These are phyloP conservation scores for Listronotus bonariensis DNA, from an alignment of 1,140 invertebrate genomes.

Conservation along the genomic window DNA sequence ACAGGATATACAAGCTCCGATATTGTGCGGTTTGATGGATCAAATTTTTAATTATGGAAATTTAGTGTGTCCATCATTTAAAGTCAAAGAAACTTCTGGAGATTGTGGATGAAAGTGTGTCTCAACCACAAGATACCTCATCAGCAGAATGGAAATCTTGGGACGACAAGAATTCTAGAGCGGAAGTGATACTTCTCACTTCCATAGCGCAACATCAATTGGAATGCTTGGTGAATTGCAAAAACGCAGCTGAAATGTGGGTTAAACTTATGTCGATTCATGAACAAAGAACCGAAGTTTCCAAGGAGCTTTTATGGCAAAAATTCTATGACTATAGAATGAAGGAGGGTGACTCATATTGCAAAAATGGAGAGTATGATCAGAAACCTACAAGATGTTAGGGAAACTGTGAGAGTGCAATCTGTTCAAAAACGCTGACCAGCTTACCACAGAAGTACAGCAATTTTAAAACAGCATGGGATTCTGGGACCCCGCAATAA, in stretches of 20 bases:
- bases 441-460: constrained; percentile 54
- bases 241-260: constrained; percentile 53
- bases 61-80: too few species aligned
- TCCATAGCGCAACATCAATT: constrained; percentile 44
- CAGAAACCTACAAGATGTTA: too few species aligned
- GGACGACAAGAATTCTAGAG: constrained; percentile 35
- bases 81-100: too few species aligned
- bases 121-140: background rate
- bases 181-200: constrained; percentile 44
- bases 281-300: constrained; percentile 45
- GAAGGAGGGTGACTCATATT: background rate
- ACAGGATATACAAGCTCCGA: constrained; percentile 12
- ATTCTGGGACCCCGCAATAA: constrained; percentile 40
- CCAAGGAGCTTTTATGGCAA: constrained; percentile 20
- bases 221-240: constrained; percentile 49
- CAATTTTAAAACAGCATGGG: constrained; percentile 49
- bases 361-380: too few species aligned
- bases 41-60: constrained; percentile 32
- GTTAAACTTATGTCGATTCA: constrained; percentile 47
- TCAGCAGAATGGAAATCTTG: constrained; percentile 22
- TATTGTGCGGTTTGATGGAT: constrained; percentile 26
- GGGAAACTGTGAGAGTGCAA: too few species aligned
- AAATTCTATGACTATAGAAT: constrained; percentile 23
- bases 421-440: constrained; percentile 45
- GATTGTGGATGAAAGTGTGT: background rate